Conservation (phyloP, 1,140 invertebrate species). For the Eumeta japonica region DNA sequence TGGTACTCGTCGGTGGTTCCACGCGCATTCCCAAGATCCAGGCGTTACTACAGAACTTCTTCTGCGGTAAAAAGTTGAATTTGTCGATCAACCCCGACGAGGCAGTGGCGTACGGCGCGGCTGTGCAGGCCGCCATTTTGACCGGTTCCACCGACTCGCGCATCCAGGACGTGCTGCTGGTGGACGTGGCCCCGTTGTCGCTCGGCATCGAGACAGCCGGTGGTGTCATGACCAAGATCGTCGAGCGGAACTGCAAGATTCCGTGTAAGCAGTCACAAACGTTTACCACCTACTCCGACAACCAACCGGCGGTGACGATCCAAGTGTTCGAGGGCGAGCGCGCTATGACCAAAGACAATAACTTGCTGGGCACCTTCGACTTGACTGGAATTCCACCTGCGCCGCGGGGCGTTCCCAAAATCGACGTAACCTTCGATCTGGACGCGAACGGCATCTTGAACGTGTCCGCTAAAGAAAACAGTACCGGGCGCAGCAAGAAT, state of each 20-base stretch:
- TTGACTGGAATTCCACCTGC: too few relatives aligned
- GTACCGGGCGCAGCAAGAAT: conserved; percentile 44
- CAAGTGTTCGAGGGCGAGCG: conserved; percentile 70
- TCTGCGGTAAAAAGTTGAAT: conserved; percentile 52
- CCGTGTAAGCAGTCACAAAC: conserved; percentile 65
- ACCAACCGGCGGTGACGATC: conserved; percentile 69
- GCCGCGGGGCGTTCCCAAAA: conserved; percentile 60
- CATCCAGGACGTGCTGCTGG: conserved; percentile 57
- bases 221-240: conserved; percentile 67
- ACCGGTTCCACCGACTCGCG: conserved; percentile 57
- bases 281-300: conserved; percentile 68
- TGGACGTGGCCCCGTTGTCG: conserved; percentile 59
- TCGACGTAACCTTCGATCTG: conserved; percentile 59
- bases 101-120: conserved; percentile 56
- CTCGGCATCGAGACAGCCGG: conserved; percentile 61
- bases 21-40: too few relatives aligned
- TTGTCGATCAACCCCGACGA: too few relatives aligned
- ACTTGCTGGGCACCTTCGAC: conserved; percentile 73
- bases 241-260: conserved; percentile 61
- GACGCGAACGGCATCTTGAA: conserved; percentile 61
- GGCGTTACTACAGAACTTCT: conserved; percentile 51
- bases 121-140: conserved; percentile 38
- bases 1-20: conserved; percentile 68
- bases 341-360: conserved; percentile 75
- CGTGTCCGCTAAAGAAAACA: conserved; percentile 58